Base-by-base conservation (phyloP, 2,888 invertebrate species). In the Apotomis capreana region DNA sequence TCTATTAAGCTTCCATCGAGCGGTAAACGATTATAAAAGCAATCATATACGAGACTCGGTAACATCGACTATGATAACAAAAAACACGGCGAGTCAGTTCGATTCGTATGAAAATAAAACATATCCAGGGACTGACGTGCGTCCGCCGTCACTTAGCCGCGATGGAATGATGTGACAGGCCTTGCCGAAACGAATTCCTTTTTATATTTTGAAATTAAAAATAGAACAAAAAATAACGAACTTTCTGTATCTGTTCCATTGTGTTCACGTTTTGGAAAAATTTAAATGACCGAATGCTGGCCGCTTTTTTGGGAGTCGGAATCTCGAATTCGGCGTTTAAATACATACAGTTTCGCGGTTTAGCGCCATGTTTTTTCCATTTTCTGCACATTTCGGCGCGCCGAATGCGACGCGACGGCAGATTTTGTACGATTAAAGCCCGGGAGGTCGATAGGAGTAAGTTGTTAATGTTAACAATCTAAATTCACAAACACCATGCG, bases 121-220 rank as follows among this genome's bases (percentile, higher is more conserved):
- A 88, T 87, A 88, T 88, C 85, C 86, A 81, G 82, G 80, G 87
- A 90, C 84, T 92, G 92, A 92, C 92, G 92, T 91, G 92, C 92
- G 93, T 92, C 92, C 91, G 91, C 92, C 92, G 92, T 92, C 93
- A 92, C 93, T 92, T 92, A 92, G 91, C 90, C 90, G 92, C 92
- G 92, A 89, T 87, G 91, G 92, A 91, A 89, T 92, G 92, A 92
- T 92, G 92, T 92, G 93, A 92, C 92, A 91, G 93, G 87, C 88
- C 87, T 91, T 89, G 91, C 91, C 90, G 91, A 92, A 87, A 85
- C 88, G 90, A 90, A 87, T 90, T 87, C 90, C 89, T 89, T 89
- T 90, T 92, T 91, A 87, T 86, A 87, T 86, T 87, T 83, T 77
- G 84, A 87, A 91, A 89, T 89, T 88, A 85, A 90, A 92, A 90